Evolutionary conservation across 1,140 invertebrate genomes (phyloP), one percentile per base, ranked within the genome.

Genomic region (Camponotus floridanus): DNA sequence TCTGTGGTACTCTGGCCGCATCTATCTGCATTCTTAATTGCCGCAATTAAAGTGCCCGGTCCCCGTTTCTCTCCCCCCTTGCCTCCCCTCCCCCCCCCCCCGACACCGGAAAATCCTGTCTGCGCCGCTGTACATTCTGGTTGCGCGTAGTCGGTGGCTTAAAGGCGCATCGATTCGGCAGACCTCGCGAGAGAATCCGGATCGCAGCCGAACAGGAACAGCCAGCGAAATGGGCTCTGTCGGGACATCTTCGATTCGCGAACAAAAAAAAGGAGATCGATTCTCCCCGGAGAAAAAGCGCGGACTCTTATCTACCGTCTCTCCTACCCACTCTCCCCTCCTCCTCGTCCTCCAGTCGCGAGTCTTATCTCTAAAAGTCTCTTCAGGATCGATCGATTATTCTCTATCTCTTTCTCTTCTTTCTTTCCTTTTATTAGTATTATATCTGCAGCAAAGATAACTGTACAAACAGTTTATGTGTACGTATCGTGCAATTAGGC

Each of bases 11-110:
- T 73, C 73, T 59, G 71, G 76, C 71, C 71, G 80, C 85, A 89
- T 90, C 87, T 62, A 64, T 89, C 81, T 87, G 86, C 78, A 36
- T 71, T 62, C 57, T 89, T 89, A 89, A 89, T 90, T 87, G 78
- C 85, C 80, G 73, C 74, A 90, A 89, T 87, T 90, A 70, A 83
- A 55, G 51, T 61, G 36, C 88, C 59, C 31, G 42, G 4, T 31
- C 59, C 11, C n/a, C 18, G 42, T 9, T 45, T 61, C 13, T 0
- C 3, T 39, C n/a, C 5, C 33, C 26, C 15, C 26, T 26, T 26
- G 26, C 26, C 26, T 0, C 7, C 8, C 55, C 26, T 0, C 7
- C 8, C 55, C 26, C 3, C 7, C 8, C 26, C 3, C 7, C 8
- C 55, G 36, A 74, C 79, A 71, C 39, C 55, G 68, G 79, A 74